A percentile compares a stretch with the other conserved stretches of the same genome.
Conservation (phyloP, 2,113 vertebrate genomes). For the Tursiops truncatus region DNA sequence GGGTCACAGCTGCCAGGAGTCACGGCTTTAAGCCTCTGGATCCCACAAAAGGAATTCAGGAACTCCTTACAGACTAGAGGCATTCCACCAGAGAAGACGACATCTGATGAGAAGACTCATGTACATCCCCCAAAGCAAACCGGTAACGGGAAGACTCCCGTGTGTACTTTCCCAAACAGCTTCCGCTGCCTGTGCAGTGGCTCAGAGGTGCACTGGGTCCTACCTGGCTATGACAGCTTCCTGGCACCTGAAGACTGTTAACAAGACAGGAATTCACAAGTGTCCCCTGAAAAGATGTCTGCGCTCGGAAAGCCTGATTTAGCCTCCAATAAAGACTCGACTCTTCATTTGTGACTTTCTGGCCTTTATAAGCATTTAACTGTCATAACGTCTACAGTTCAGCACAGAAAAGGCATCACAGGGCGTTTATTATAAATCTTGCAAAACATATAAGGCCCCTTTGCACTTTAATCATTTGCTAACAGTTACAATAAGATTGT, state of each 20-base stretch:
- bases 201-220: accelerated
- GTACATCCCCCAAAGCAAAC: background rate
- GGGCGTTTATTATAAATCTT: conserved; percentile 78
- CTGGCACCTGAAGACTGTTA: background rate
- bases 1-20: accelerated
- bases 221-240: accelerated
- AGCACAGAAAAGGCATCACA: conserved; percentile 31
- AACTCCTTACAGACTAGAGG: accelerated
- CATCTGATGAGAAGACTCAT: accelerated
- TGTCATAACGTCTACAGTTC: conserved; percentile 16
- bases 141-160: accelerated
- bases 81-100: accelerated
- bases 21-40: accelerated
- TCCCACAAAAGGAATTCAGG: accelerated
- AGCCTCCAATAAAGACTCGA: background rate
- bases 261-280: background rate
- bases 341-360: background rate
- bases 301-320: accelerated
- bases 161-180: background rate
- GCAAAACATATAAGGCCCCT: conserved; percentile 75
- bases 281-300: accelerated
- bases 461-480: conserved; percentile 89
- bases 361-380: background rate
- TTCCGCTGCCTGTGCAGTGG: accelerated
- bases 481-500: conserved; percentile 94